Evolutionary conservation across 2,113 vertebrate species (phyloP).

Genomic region (Brachirus orientalis): DNA sequence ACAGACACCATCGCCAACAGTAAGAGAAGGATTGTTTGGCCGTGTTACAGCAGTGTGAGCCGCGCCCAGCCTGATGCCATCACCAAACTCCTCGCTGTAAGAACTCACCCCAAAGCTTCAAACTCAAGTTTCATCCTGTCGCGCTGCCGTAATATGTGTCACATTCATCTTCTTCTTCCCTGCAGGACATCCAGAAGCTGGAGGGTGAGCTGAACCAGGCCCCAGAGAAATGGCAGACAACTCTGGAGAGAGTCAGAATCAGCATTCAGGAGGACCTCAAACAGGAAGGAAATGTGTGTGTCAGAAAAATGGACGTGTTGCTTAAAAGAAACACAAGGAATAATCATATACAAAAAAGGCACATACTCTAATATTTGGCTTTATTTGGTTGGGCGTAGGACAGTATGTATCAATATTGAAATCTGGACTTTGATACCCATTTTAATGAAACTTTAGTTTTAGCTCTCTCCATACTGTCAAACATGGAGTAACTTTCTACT

Average conservation of each 20-base stretch:
- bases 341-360: background rate
- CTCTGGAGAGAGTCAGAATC: slow-evolving; percentile 88
- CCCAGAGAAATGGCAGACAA: slow-evolving; percentile 91
- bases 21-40: slow-evolving; percentile 94
- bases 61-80: slow-evolving; percentile 92
- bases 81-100: slow-evolving; percentile 91
- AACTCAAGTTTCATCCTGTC: background rate
- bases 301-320: too few relatives aligned
- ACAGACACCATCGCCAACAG: slow-evolving; percentile 80
- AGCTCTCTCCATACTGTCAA: too few relatives aligned
- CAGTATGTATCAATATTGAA: too few relatives aligned
- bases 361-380: too few relatives aligned
- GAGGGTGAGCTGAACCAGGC: slow-evolving; percentile 90
- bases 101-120: slow-evolving; percentile 32
- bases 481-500: too few relatives aligned
- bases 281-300: slow-evolving; percentile 87
- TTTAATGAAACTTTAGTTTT: too few relatives aligned
- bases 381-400: too few relatives aligned
- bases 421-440: too few relatives aligned
- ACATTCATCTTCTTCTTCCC: slow-evolving; percentile 11
- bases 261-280: slow-evolving; percentile 90
- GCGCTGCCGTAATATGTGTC: background rate
- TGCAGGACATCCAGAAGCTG: slow-evolving; percentile 94
- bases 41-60: slow-evolving; percentile 91
- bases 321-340: too few relatives aligned